A percentile compares a stretch with the other conserved stretches of the same genome.
Conservation (phyloP, 2,113 vertebrate genomes). For the Tichodroma muraria region DNA sequence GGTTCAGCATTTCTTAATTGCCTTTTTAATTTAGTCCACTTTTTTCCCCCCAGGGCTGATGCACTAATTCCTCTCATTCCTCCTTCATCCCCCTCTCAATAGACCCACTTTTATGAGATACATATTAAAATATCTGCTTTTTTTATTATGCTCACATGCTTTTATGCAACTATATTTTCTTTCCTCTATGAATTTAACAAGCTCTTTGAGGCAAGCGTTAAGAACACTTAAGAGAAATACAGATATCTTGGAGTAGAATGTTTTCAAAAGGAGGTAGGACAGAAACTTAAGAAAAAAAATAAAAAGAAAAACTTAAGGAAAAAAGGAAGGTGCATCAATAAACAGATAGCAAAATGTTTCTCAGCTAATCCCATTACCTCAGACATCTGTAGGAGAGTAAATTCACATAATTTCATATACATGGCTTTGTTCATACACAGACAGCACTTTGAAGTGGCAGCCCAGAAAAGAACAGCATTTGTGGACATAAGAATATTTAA, state of each 20-base stretch:
- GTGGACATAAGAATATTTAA: not conserved
- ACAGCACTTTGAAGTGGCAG: not conserved
- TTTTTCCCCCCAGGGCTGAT: not conserved
- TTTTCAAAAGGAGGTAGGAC: not conserved
- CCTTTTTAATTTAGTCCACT: conserved; percentile 51
- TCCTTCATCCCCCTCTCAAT: not conserved
- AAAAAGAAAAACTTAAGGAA: not conserved
- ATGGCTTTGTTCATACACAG: not conserved
- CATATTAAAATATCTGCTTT: conserved; percentile 18
- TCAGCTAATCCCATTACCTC: not conserved
- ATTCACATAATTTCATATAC: not conserved
- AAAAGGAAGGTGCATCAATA: not conserved
- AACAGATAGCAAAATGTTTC: not conserved
- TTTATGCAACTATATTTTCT: not conserved
- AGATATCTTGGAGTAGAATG: not conserved
- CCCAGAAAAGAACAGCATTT: not conserved
- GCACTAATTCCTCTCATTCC: not conserved
- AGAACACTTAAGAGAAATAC: not conserved
- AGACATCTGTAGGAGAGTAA: not conserved
- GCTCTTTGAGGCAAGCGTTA: not conserved
- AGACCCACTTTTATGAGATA: not conserved
- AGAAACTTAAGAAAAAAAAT: not conserved
- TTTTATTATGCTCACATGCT: not conserved
- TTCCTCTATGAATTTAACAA: conserved; percentile 25
- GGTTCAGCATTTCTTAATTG: conserved; percentile 55